phyloP scores from a whole-genome alignment of 30 jellyfish, hydroid and myxozoan species.

The Hydractinia echinata region DNA sequence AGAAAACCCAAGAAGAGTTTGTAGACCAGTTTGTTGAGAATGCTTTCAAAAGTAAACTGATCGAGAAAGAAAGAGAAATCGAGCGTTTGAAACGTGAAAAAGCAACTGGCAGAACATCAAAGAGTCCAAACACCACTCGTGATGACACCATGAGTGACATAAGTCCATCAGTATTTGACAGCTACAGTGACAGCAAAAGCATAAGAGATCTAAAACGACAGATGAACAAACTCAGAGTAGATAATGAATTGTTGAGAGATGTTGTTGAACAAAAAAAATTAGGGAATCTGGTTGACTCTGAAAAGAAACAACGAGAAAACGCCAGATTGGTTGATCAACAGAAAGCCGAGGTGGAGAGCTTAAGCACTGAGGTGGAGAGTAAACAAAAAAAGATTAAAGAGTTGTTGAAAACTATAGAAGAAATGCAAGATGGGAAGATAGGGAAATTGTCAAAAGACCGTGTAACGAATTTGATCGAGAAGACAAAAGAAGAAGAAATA shows the following conservation, averaged over 20 bases:
- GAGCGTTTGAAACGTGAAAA: slow-evolving; percentile 40
- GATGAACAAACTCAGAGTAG: slow-evolving; percentile 39
- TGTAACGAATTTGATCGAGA: slow-evolving; percentile 14
- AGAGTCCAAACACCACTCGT: slow-evolving; percentile 19
- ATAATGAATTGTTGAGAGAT: slow-evolving; percentile 39
- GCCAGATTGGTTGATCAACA: slow-evolving; percentile 10
- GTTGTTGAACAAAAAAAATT: slow-evolving; percentile 6
- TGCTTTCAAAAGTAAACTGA: slow-evolving; percentile 38
- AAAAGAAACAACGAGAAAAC: not conserved
- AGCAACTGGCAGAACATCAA: not conserved
- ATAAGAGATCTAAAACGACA: slow-evolving; percentile 50
- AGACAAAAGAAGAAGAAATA: slow-evolving; percentile 11
- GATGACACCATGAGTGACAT: slow-evolving; percentile 29
- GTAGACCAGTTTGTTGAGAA: slow-evolving; percentile 24
- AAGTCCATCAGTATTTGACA: not conserved
- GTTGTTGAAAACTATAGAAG: slow-evolving; percentile 17
- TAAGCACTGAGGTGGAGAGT: slow-evolving; percentile 5
- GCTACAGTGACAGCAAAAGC: slow-evolving; percentile 35
- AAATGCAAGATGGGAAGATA: slow-evolving; percentile 10
- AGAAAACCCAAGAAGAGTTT: not conserved
- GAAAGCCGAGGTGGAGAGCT: slow-evolving; percentile 8
- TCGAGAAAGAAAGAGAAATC: slow-evolving; percentile 55
- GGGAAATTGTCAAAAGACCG: not conserved
- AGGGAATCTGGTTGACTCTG: not conserved
- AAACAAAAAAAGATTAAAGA: slow-evolving; percentile 31